Evolutionary conservation across 2,113 vertebrate genomes (phyloP), one percentile per base, ranked within the genome.

Genomic region (Todiramphus chloris): DNA sequence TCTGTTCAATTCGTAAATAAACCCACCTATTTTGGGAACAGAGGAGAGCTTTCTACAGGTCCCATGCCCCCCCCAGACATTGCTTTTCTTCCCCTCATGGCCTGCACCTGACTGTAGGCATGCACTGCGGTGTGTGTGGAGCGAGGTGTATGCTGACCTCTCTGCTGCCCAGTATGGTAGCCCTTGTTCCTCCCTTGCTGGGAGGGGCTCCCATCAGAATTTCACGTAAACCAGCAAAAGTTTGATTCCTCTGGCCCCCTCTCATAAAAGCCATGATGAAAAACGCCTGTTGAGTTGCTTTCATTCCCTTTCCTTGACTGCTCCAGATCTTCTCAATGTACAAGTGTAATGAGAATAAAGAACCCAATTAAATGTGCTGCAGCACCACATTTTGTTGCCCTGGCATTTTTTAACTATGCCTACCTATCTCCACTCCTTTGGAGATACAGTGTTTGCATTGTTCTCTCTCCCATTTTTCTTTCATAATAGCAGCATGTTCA

Each of bases 311-410:
- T 86, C 16, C 23, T 41, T 79, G 31, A 33, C 44, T 66, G 3
- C 11, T 66, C 13, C 5, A 28, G 6, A 11, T 83, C 6, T 89
- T 72, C 24, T 46, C 33, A 15, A 10, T 25, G 5, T 80, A 4
- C 9, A 31, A 30, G 33, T 43, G 7, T 72, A 83, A 25, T 27
- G n/a, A 51, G 25, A 46, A 9, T 83, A 44, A 86, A 24, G 24
- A 83, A 9, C 15, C 13, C 0, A 0, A 23, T 25, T 11, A 63
- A 59, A 23, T 30, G 55, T 46, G 28, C 48, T 0, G 0, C 41
- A 41, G 56, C 0, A 0, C 46, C 91, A 37, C 11, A 6, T 55
- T 82, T 85, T 63, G 75, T 27, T 27, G 13, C 17, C 62, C 41
- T 74, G 66, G 11, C 53, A 66, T 41, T 88, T 88, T 68, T 41